A percentile compares a stretch with the other conserved stretches of the same genome.
phyloP scores from a whole-genome alignment of 2,888 invertebrate species.

The Agrochola circellaris region DNA sequence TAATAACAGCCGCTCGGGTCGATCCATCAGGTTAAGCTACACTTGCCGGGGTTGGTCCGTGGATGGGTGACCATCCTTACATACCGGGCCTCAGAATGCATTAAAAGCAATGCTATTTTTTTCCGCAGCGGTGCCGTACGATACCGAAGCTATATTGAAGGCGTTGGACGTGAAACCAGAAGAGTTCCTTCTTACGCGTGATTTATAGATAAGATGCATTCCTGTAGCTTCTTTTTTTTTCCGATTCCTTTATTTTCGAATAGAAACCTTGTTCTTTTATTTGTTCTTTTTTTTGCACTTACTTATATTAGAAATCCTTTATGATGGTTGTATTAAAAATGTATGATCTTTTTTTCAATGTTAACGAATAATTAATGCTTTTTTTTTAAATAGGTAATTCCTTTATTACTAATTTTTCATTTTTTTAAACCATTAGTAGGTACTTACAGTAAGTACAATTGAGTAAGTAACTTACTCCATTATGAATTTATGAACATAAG shows the following conservation, averaged over 20 bases:
- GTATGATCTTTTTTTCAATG: background rate
- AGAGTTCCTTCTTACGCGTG: conserved; percentile 68
- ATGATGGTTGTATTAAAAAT: background rate
- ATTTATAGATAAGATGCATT: conserved; percentile 7
- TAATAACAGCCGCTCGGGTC: too few species aligned
- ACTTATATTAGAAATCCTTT: background rate
- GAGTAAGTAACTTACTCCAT: too few species aligned
- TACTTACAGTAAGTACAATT: too few species aligned
- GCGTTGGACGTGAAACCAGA: conserved; percentile 78
- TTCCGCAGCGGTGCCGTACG: conserved; percentile 79
- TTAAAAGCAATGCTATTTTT: background rate
- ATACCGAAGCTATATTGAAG: conserved; percentile 80
- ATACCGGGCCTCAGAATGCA: background rate
- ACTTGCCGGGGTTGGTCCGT: too few species aligned
- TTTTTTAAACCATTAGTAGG: too few species aligned
- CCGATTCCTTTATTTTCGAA: background rate
- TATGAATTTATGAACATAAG: too few species aligned
- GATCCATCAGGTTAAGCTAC: too few species aligned
- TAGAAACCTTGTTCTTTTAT: too few species aligned
- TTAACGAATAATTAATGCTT: background rate
- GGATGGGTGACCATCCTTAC: too few species aligned
- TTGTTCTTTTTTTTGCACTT: background rate
- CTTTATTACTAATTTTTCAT: background rate
- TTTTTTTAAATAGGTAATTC: background rate
- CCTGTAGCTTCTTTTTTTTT: background rate